Base-by-base conservation (phyloP, 2,113 vertebrate species). In the Colinus virginianus region DNA sequence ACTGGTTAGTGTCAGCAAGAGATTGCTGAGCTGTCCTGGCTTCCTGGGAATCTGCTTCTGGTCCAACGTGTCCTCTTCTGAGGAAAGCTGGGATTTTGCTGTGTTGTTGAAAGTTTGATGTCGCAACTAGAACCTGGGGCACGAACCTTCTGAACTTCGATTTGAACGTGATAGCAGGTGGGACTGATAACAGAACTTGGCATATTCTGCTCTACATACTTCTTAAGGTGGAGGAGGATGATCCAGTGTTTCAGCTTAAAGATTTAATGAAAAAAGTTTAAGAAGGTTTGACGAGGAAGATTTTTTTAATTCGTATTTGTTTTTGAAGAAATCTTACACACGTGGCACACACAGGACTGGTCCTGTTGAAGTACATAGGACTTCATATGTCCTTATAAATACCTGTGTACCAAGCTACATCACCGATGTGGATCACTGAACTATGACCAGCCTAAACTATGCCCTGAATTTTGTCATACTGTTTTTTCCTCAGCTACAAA, bases 1-100 rank as follows among this genome's bases (percentile, higher is more conserved):
- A 42, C 51, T 70, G 49, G 40, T 77, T 78, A 46, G 22, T 72
- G 38, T 92, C 94, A 91, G 32, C 42, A 78, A 63, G 56, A 81
- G 62, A 8, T 58, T 89, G 55, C 90, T 81, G 30, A 76, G 77
- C 53, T 85, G n/a, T 32, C 42, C 40, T 84, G 49, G 64, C 66
- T 84, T 95, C 90, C 87, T 85, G 70, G 76, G 90, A 62, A 45
- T 76, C 66, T 51, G 43, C 46, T 42, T 5, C 43, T 74, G 38
- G 49, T 83, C 89, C 68, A 77, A 38, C 18, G 67, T 93, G 34
- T 77, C 51, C 93, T 93, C n/a, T 90, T 91, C 92, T 84, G 42
- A 87, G 62, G 43, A 94, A 93, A 93, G 89, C 46, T 38, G 34
- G 62, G 34, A 40, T 74, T 77, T 67, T 88, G 43, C 10, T 0